phyloP scores from a whole-genome alignment of 2,888 invertebrate genomes.

The Caenorhabditis virilis region DNA sequence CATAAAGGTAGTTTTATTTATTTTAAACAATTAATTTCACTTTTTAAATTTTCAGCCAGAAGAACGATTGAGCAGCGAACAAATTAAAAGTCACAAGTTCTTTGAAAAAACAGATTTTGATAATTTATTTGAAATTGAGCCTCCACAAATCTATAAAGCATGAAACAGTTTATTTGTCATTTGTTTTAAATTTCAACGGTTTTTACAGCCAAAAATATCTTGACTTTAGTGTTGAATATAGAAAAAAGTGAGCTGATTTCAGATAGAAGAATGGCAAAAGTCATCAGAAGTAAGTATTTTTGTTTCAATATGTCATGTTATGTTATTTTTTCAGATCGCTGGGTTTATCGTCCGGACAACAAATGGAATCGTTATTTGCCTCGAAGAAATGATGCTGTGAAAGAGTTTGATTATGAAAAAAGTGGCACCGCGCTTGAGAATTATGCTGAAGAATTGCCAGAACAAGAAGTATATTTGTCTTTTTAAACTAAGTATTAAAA shows the following conservation, averaged over 20 bases:
- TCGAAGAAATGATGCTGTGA: slow-evolving; percentile 54
- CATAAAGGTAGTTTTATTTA: slow-evolving; percentile 71
- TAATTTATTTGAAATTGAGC: slow-evolving; percentile 21
- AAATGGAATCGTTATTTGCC: slow-evolving; percentile 66
- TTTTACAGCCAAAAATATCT: background rate
- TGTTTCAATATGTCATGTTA: background rate
- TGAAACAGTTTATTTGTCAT: slow-evolving; percentile 1
- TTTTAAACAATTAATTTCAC: slow-evolving; percentile 1
- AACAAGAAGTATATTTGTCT: slow-evolving; percentile 27
- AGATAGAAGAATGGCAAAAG: slow-evolving; percentile 66
- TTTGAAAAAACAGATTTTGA: slow-evolving; percentile 37
- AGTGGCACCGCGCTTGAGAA: slow-evolving; percentile 45
- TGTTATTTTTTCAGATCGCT: slow-evolving; percentile 45
- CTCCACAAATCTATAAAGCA: slow-evolving; percentile 23
- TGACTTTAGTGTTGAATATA: background rate
- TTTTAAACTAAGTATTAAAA: slow-evolving; percentile 3
- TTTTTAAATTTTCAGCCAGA: slow-evolving; percentile 73
- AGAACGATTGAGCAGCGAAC: slow-evolving; percentile 77
- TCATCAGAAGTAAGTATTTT: slow-evolving; percentile 61
- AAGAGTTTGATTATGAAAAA: slow-evolving; percentile 58
- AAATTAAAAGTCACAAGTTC: slow-evolving; percentile 82
- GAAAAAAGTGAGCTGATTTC: too few relatives aligned
- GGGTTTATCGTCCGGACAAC: slow-evolving; percentile 61
- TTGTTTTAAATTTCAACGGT: background rate
- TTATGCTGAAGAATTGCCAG: slow-evolving; percentile 55